Evolutionary conservation across 1,140 invertebrate species (phyloP), one percentile per base, ranked within the genome.

Genomic region (Melipona quadrifasciata): DNA sequence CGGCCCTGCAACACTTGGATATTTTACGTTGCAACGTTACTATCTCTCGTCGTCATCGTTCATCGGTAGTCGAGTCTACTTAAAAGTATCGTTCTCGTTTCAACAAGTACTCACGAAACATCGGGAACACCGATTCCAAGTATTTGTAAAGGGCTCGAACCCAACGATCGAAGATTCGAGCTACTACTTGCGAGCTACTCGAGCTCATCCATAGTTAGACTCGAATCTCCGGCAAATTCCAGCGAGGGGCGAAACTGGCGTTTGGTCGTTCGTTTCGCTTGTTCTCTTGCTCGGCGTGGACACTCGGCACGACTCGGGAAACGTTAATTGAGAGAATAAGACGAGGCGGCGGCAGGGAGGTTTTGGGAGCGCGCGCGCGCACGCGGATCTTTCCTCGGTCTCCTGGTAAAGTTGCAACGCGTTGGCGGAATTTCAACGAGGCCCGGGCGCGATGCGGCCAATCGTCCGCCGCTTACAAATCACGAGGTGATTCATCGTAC

Each of bases 381-480:
- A n/a, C 53, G 31, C 21, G 21, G 27, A 55, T 65, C 61, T 82
- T 67, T 68, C 39, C 67, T 68, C 11, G 72, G 31, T 39, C 53
- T 34, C 82, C 16, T 85, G 72, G 80, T 64, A 84, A 87, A 87
- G 87, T 88, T 84, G 74, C 55, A 31, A 21, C 27, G 31, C 68
- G 71, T 51, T 39, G 27, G 47, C 34, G 74, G 87, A 88, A 88
- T 88, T 82, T 88, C 67, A 88, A 88, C 68, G 67, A 88, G 87
- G 24, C 5, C 65, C 64, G 19, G 75, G 77, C 2, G 51, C 17
- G 27, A 77, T 31, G 57, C 57, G 77, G 71, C 31, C 85, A 77
- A 84, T 84, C 87, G 65, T 67, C 24, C 5, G n/a, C 51, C 34
- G 86, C 86, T 76, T 88, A 87, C 86, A 85, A 88, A 88, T 88